Evolutionary conservation across 2,797 vertebrate genomes (phyloP).

Genomic region (Etheostoma perlongum): DNA sequence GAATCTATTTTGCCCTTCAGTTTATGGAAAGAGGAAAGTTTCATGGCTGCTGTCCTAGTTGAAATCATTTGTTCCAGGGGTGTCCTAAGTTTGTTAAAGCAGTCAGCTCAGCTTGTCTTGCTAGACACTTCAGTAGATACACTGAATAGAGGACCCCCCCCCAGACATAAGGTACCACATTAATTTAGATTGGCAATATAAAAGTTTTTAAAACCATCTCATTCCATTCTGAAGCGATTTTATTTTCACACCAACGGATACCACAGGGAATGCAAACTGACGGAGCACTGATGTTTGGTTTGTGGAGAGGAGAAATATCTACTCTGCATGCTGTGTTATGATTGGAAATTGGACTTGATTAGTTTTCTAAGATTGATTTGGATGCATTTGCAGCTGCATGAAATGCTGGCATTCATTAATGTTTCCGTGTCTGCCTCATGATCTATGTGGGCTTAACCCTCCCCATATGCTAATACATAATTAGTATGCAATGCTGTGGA

Average conservation of each 20-base stretch:
- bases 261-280: conserved; percentile 27
- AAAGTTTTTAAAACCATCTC: conserved; percentile 47
- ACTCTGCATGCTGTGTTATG: conserved; percentile 9
- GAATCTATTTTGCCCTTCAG: conserved; percentile 21
- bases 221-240: conserved; percentile 40
- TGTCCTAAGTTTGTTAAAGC: conserved; percentile 40
- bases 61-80: conserved; percentile 26
- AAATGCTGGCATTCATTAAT: conserved; percentile 41
- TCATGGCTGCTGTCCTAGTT: conserved; percentile 13
- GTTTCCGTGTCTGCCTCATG: conserved; percentile 41
- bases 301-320: conserved; percentile 26
- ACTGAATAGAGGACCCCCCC: conserved; percentile 16
- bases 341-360: conserved; percentile 41
- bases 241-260: conserved; percentile 46
- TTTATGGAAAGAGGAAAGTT: conserved; percentile 29
- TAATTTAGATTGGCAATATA: conserved; percentile 46
- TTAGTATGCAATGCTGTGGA: conserved; percentile 62
- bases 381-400: conserved; percentile 36
- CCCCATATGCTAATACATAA: conserved; percentile 59
- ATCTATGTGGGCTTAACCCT: conserved; percentile 52
- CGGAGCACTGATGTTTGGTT: conserved; percentile 36
- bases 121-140: conserved; percentile 8
- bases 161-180: conserved; percentile 30
- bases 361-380: conserved; percentile 37
- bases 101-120: conserved; percentile 22